These are phyloP conservation scores for Leptocoma aspasia DNA, from an alignment of 2,113 vertebrate species.

Conservation along the genomic window DNA sequence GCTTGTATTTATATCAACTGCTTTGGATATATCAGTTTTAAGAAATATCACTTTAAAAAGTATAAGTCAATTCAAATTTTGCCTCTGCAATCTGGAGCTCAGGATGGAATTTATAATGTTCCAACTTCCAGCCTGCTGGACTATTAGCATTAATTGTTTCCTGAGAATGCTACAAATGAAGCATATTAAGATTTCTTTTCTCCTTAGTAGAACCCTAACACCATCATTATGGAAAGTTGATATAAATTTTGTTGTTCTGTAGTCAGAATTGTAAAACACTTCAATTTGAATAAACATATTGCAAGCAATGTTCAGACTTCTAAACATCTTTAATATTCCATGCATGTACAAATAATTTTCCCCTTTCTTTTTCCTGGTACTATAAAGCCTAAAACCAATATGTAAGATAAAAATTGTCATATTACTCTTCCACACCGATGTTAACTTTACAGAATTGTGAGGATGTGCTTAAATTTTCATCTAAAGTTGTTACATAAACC, in stretches of 20 bases:
- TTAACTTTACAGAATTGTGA: background rate
- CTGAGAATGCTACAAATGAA: background rate
- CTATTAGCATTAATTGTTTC: constrained; percentile 28
- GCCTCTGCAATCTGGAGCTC: background rate
- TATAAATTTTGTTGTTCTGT: background rate
- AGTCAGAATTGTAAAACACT: background rate
- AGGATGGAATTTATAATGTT: background rate
- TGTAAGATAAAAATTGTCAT: background rate
- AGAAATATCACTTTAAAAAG: background rate
- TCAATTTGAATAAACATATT: fast-evolving
- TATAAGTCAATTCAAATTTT: background rate
- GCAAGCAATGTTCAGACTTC: background rate
- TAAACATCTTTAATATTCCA: background rate
- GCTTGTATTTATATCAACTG: background rate
- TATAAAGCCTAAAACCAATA: background rate
- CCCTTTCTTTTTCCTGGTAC: background rate
- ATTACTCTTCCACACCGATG: background rate
- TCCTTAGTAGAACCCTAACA: background rate
- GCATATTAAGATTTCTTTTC: background rate
- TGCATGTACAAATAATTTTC: background rate
- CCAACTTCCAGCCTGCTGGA: background rate
- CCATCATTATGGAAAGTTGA: background rate
- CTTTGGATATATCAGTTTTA: background rate
- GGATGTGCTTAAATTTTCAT: background rate
- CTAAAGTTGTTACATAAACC: background rate